Evolutionary conservation across 2,888 invertebrate genomes (phyloP), one percentile per base, ranked within the genome.

Genomic region (Tiliacea aurago): DNA sequence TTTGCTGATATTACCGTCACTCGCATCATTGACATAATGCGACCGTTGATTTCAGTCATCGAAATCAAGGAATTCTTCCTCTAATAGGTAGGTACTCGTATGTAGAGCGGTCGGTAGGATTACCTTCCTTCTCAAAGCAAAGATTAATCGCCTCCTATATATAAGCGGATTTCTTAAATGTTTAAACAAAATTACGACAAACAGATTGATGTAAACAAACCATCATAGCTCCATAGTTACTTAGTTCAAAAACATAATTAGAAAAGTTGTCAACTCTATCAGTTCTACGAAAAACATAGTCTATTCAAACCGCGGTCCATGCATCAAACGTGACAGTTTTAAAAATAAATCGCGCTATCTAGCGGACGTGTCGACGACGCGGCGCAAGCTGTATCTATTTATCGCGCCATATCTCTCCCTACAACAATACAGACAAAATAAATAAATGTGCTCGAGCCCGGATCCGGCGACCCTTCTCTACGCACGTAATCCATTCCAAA

Each of bases 351-450:
- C 81, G 77, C 74, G 77, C 83, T 81, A 88, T 88, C 86, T 84
- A 73, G 82, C 83, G 80, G 80, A 86, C 83, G 84, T 80, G 88
- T 81, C 83, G 87, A 87, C 88, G 88, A 87, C 90, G 88, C 90
- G 87, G 86, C 90, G 90, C 94, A 93, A 93, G 92, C 93, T 93
- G 94, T 90, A 89, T 93, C 92, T 94, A 95, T 95, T 95, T 95
- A 95, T 95, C 94, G 92, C 91, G 83, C 89, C 92, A 91, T 94
- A 93, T 95, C 95, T 93, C 91, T 92, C 94, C 93, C 93, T 92
- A 89, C 90, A 92, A 92, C 92, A 93, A 92, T 89, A 90, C 90
- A 87, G 84, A 89, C 91, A 93, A 92, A 95, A 95, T 95, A 95
- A 95, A 95, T 95, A 95, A 94, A 93, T 87, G 91, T 89, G 89